Base-by-base conservation (phyloP, 1,140 invertebrate genomes). In the Drosophila virilis region DNA sequence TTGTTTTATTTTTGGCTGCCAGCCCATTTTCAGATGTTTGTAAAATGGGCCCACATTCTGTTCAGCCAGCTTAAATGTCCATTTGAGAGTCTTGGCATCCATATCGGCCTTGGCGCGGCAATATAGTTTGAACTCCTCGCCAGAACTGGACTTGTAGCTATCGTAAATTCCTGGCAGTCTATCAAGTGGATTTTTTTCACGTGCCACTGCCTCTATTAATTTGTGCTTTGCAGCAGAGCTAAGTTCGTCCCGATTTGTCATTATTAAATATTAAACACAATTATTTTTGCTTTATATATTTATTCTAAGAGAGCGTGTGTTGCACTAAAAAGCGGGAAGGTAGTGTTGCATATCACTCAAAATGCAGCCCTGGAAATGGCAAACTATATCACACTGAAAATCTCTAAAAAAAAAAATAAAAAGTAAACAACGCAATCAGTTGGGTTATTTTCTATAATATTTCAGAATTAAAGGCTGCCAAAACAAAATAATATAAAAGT, bases 1-100 rank as follows among this genome's bases (percentile, higher is more conserved):
- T 45, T 93, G 82, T 80, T 96, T 96, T 6, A 94, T 93, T 61
- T 93, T 92, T 10, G 93, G 92, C 74, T 95, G 93, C 96, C 96
- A 96, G 3, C 95, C 95, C 94, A 95, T 95, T 17, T 78, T 86
- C 0, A 93, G 92, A 22, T 92, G 77, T 68, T 94, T 93, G 80
- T 95, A 96, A 91, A 94, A 91, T 12, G 91, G 77, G 59, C 95
- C 93, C 93, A 96, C 96, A 81, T 96, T 96, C 45, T 91, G 88
- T 79, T 95, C 94, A 57, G 94, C 94, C 13, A 96, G 91, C 71
- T 95, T 93, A 77, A 95, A 95, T 7, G 94, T 93, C 94, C 94
- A 96, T 38, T 94, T 92, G 2, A 93, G 67, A 9, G 92, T 91
- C 54, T 94, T 92, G 3, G 83, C 15, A 58, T 92, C 91, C 61